Conservation (phyloP, 2,797 vertebrate species). For the Hephaestus fuliginosus region DNA sequence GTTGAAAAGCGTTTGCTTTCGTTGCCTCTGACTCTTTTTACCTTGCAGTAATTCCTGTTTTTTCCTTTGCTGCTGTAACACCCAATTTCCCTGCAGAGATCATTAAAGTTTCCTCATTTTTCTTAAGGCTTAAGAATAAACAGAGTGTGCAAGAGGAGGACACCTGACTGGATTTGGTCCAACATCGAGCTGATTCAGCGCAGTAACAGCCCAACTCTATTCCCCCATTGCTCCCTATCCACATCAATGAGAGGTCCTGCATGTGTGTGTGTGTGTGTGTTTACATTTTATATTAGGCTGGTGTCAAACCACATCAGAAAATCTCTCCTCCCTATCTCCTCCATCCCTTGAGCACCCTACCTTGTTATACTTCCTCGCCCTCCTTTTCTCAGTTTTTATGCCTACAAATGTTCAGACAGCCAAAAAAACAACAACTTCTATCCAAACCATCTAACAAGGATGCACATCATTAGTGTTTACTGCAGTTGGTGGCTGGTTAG, state of each 20-base stretch:
- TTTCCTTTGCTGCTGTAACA: slow-evolving; percentile 9
- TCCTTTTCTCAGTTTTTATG: slow-evolving; percentile 9
- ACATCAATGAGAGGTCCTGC: slow-evolving; percentile 19
- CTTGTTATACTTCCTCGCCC: background rate
- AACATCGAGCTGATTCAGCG: slow-evolving; percentile 24
- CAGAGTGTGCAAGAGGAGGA: slow-evolving; percentile 24
- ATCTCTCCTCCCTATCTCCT: slow-evolving; percentile 23
- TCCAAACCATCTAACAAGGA: slow-evolving; percentile 15
- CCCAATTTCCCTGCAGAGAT: slow-evolving; percentile 51
- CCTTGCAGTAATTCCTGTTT: slow-evolving; percentile 8
- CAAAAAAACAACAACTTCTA: slow-evolving; percentile 14
- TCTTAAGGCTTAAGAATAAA: slow-evolving; percentile 33
- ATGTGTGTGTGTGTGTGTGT: slow-evolving; percentile 30
- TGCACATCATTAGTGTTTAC: slow-evolving; percentile 11
- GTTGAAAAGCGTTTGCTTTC: background rate
- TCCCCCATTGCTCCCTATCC: slow-evolving; percentile 18
- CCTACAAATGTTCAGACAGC: slow-evolving; percentile 24
- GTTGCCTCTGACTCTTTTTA: background rate
- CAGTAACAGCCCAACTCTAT: slow-evolving; percentile 39
- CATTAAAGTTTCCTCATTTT: slow-evolving; percentile 49
- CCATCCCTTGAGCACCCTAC: slow-evolving; percentile 27
- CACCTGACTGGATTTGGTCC: slow-evolving; percentile 49
- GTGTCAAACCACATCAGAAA: slow-evolving; percentile 56
- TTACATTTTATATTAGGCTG: slow-evolving; percentile 53
- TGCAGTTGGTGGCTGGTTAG: background rate